These are phyloP conservation scores for Ophraella communa DNA, from an alignment of 2,888 invertebrate genomes.

Conservation along the genomic window DNA sequence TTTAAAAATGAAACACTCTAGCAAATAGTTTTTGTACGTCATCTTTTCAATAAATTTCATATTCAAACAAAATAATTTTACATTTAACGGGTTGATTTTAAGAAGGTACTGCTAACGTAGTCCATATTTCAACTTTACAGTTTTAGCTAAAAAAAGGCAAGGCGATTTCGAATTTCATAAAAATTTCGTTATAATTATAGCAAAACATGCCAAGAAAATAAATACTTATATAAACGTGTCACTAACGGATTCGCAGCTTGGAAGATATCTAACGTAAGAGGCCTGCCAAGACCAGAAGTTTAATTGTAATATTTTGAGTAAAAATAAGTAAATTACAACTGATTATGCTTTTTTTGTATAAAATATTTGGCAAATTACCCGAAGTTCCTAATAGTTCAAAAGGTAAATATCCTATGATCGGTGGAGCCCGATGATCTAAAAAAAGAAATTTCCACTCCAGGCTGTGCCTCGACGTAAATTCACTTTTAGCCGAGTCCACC, in stretches of 20 bases:
- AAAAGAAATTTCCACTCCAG: conserved; percentile 96
- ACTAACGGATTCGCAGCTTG: too few species aligned
- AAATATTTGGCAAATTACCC: conserved; percentile 51
- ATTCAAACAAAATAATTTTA: too few species aligned
- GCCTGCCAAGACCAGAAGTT: background rate
- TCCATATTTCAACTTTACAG: too few species aligned
- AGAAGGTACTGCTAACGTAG: too few species aligned
- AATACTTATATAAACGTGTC: background rate
- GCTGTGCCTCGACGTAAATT: conserved; percentile 92
- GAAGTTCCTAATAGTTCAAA: conserved; percentile 95
- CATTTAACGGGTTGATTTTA: too few species aligned
- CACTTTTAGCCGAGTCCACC: conserved; percentile 75
- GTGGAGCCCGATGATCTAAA: conserved; percentile 72
- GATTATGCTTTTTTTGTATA: background rate
- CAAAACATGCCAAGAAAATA: background rate
- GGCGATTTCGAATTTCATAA: background rate
- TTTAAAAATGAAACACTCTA: too few species aligned
- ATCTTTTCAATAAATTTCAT: too few species aligned
- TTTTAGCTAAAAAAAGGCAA: too few species aligned
- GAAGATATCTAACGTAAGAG: background rate
- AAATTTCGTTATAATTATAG: background rate
- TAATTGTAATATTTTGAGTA: background rate
- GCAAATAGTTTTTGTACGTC: too few species aligned
- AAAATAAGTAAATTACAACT: background rate
- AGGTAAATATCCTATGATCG: conserved; percentile 72